These are phyloP conservation scores for Rhinolophus sinicus DNA, from an alignment of 2,113 vertebrate genomes.

Conservation along the genomic window DNA sequence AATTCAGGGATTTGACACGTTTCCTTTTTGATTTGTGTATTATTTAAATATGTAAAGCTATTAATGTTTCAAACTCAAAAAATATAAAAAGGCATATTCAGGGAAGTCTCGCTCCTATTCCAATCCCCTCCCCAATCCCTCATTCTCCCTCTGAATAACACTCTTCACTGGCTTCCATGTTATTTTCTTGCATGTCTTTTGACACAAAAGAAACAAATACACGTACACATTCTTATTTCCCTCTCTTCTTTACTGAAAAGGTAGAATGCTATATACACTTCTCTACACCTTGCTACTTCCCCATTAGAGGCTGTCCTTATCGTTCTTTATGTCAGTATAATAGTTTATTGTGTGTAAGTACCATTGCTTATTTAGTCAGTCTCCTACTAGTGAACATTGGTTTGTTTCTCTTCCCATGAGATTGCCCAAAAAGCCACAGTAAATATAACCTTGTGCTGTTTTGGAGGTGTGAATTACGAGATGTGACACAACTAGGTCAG, in stretches of 20 bases:
- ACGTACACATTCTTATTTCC: not conserved
- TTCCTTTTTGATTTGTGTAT: not conserved
- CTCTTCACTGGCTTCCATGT: not conserved
- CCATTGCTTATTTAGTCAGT: not conserved
- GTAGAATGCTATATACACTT: not conserved
- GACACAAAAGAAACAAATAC: not conserved
- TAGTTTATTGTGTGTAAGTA: not conserved
- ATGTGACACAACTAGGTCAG: not conserved
- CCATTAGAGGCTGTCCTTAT: not conserved
- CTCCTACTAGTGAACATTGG: not conserved
- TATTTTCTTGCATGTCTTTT: not conserved
- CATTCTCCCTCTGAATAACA: no score
- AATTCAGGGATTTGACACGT: not conserved
- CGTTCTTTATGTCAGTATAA: not conserved
- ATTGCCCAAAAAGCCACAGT: not conserved
- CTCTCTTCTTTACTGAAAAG: not conserved
- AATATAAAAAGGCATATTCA: not conserved
- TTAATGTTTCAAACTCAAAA: not conserved
- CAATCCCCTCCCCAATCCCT: not conserved
- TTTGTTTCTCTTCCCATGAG: not conserved
- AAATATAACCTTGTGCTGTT: not conserved
- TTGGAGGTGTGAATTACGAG: not conserved
- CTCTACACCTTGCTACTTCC: not conserved
- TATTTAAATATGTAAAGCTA: not conserved
- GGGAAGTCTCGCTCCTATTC: not conserved